Base-by-base conservation (phyloP, 1,140 invertebrate genomes). In the Drosophila carrolli region DNA sequence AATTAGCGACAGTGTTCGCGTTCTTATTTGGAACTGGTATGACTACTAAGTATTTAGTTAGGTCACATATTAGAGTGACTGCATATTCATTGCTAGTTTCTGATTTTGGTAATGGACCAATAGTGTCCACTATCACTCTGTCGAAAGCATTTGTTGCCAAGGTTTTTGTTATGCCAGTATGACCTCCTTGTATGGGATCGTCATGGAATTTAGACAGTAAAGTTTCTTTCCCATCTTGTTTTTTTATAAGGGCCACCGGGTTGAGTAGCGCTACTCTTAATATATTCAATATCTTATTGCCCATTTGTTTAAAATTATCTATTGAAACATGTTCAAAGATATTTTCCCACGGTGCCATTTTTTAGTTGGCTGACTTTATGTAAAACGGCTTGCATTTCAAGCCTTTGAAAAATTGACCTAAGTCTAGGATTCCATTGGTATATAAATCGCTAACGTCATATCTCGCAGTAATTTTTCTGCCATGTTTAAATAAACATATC, bases 61-160 rank as follows among this genome's bases (percentile, higher is more conserved):
- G 11, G 16, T 74, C 77, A 56, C 77, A 80, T 54, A 66, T 51
- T 43, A 78, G 11, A 14, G 60, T 78, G 27, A 78, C 29, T 47
- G 73, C 62, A 35, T 81, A 78, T 43, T 67, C 59, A 35, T 75
- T 70, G 6, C 61, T 61, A 14, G 48, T 58, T 16, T 79, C 48
- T 16, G 62, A 61, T 46, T 29, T 54, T 32, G 47, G 50, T n/a
- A 78, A 50, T 41, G 74, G 59, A 46, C 78, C 78, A 19, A 74
- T 55, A 0, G 56, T 66, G 50, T 23, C 70, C 11, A 72, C 47
- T 38, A 72, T 54, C 41, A 73, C 70, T 48, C 29, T 73, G 48
- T 66, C 70, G 6, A 57, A 78, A 38, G 63, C 14, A 14, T 55
- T 50, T 23, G 23, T 23, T 4, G 23, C 23, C 23, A 23, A 23